These are phyloP conservation scores for Melanotaenia pygmaea DNA, from an alignment of 2,797 vertebrate species.

Conservation along the genomic window DNA sequence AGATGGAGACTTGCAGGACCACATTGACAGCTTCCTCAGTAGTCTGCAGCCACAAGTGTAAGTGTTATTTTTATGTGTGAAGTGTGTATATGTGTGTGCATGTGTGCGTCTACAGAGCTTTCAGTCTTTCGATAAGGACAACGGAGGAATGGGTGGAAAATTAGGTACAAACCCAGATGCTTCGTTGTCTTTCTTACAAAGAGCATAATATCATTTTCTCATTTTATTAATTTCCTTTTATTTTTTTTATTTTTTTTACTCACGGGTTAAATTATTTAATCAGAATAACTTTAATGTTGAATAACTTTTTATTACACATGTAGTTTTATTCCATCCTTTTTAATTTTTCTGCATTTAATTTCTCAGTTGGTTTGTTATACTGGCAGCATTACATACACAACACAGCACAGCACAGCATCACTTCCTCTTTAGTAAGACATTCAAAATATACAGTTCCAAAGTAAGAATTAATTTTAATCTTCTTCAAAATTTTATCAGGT, in stretches of 20 bases:
- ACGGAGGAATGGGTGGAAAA: background rate
- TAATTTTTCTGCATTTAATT: background rate
- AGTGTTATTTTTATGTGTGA: slow-evolving; percentile 61
- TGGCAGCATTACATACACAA: background rate
- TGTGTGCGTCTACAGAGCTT: background rate
- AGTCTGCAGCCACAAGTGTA: slow-evolving; percentile 80
- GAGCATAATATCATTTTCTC: background rate
- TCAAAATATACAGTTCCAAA: background rate
- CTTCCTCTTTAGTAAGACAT: too few relatives aligned
- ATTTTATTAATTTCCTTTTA: background rate
- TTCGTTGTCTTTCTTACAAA: background rate
- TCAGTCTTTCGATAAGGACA: slow-evolving; percentile 4
- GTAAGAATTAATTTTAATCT: background rate
- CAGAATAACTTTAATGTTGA: background rate
- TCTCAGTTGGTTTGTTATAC: background rate
- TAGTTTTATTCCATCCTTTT: background rate
- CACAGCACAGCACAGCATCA: too few relatives aligned
- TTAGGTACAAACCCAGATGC: background rate
- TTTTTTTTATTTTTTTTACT: background rate
- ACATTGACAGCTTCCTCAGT: slow-evolving; percentile 79
- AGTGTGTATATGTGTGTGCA: background rate
- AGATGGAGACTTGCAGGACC: slow-evolving; percentile 78
- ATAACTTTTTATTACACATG: background rate
- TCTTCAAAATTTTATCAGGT: background rate
- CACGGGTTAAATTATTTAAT: background rate